Percentiles rank a stretch among this genome's conserved stretches.
phyloP scores from a whole-genome alignment of 1,140 invertebrate species.

The Capitella teleta region DNA sequence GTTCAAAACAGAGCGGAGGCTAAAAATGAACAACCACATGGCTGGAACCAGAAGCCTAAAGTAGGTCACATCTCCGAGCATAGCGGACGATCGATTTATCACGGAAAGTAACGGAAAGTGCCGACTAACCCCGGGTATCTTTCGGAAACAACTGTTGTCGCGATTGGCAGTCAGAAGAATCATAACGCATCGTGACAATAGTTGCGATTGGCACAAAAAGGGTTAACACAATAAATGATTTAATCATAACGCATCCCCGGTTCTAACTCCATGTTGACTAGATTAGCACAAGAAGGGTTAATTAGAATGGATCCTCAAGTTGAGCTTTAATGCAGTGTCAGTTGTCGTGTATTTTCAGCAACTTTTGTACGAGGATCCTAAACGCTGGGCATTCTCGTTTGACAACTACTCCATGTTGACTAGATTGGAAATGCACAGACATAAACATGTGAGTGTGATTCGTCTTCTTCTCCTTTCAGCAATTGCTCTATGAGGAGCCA shows the following conservation, averaged over 20 bases:
- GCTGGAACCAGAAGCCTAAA: too few species aligned
- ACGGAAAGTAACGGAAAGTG: too few species aligned
- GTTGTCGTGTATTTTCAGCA: constrained; percentile 18
- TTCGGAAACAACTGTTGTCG: too few species aligned
- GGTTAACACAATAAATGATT: not conserved
- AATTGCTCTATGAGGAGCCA: constrained; percentile 1
- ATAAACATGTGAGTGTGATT: constrained; percentile 20
- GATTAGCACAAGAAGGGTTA: not conserved
- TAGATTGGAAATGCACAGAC: constrained; percentile 32
- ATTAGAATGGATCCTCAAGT: not conserved
- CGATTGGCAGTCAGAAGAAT: too few species aligned
- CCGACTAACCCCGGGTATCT: too few species aligned
- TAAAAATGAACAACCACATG: too few species aligned
- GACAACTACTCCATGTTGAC: constrained; percentile 37
- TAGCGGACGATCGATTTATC: too few species aligned
- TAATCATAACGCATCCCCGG: not conserved
- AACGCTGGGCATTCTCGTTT: constrained; percentile 37
- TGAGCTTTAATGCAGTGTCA: not conserved
- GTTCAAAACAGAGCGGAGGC: too few species aligned
- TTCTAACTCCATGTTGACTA: not conserved
- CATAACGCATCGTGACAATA: too few species aligned
- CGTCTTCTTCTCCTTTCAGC: not conserved
- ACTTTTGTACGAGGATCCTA: constrained; percentile 34
- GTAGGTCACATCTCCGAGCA: too few species aligned
- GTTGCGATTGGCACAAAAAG: too few species aligned